phyloP scores from a whole-genome alignment of 1,140 invertebrate species.

The Lepidurus arcticus region DNA sequence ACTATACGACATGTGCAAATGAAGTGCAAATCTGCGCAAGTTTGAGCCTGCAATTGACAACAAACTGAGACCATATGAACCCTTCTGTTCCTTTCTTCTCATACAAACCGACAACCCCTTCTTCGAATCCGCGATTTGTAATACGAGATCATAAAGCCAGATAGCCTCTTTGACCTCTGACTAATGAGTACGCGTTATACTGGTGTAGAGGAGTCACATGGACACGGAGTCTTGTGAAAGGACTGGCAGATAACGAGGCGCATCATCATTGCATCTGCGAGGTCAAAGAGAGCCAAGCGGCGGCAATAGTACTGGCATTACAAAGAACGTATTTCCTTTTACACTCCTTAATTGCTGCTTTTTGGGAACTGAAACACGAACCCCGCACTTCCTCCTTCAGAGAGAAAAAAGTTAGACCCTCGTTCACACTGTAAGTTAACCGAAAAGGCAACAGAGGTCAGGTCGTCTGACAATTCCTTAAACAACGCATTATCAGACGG shows the following conservation, averaged over 20 bases:
- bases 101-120: background rate
- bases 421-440: too few species aligned
- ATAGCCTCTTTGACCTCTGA: background rate
- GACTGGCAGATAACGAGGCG: background rate
- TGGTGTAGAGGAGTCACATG: too few species aligned
- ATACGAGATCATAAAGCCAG: background rate
- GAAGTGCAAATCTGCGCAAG: background rate
- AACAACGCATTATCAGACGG: too few species aligned
- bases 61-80: background rate
- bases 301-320: background rate
- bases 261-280: background rate
- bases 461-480: too few species aligned
- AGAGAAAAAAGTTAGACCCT: too few species aligned
- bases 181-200: slow-evolving; percentile 2
- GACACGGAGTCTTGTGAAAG: background rate
- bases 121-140: slow-evolving; percentile 1
- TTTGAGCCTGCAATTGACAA: background rate
- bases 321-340: background rate
- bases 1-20: background rate
- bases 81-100: background rate
- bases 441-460: too few species aligned
- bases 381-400: too few species aligned
- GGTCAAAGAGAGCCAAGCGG: slow-evolving; percentile 1
- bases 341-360: too few species aligned
- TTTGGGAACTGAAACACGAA: too few species aligned